Evolutionary conservation across 2,113 vertebrate genomes (phyloP).

Genomic region (Dicaeum eximium): DNA sequence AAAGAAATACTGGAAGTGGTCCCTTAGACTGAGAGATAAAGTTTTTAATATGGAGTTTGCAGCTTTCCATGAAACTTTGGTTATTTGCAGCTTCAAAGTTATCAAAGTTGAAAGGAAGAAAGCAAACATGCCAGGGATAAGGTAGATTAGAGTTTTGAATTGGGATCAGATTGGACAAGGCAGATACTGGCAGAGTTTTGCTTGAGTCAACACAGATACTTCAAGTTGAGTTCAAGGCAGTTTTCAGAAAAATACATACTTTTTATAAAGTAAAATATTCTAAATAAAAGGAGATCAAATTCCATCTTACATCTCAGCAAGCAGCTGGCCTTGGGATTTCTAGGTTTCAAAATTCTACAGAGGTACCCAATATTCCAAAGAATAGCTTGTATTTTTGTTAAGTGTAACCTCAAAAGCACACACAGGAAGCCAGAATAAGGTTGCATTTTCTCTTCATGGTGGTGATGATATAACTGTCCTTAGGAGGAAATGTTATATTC

Average conservation of each 20-base stretch:
- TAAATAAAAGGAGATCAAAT: not conserved
- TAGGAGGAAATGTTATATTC: not conserved
- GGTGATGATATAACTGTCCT: not conserved
- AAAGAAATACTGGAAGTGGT: not conserved
- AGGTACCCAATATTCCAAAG: not conserved
- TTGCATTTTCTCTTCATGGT: not conserved
- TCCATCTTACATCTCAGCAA: not conserved
- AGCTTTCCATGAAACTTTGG: not conserved
- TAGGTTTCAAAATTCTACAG: not conserved
- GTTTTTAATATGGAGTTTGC: not conserved
- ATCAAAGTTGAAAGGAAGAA: not conserved
- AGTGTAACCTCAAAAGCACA: not conserved
- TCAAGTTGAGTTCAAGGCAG: not conserved
- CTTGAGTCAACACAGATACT: not conserved
- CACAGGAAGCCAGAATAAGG: not conserved
- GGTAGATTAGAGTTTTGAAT: not conserved
- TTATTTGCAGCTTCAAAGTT: not conserved
- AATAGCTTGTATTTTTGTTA: not conserved
- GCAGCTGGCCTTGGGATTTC: not conserved
- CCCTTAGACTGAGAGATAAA: not conserved
- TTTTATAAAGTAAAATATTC: not conserved
- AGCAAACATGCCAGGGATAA: not conserved
- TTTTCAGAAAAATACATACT: not conserved
- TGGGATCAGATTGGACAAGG: not conserved
- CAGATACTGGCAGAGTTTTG: not conserved